phyloP scores from a whole-genome alignment of 2,888 invertebrate genomes.

The Dione juno region DNA sequence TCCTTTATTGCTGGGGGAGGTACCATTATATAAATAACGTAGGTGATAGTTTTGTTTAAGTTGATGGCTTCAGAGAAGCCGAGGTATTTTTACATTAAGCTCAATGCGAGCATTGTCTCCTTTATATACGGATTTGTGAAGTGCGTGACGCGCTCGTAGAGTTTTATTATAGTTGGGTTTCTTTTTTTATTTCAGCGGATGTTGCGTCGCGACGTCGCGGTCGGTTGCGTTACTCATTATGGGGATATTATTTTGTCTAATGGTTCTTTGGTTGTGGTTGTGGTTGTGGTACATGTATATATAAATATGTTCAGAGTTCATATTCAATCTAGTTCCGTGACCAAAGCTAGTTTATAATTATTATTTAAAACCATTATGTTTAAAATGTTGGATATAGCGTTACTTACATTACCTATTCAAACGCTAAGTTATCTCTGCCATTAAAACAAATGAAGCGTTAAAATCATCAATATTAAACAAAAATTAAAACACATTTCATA shows the following conservation, averaged over 20 bases:
- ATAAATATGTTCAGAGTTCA: too few species aligned
- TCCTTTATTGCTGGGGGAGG: constrained; percentile 41
- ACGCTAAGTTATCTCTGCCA: too few species aligned
- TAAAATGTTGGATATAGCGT: too few species aligned
- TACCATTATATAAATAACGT: constrained; percentile 44
- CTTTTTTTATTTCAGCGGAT: constrained; percentile 2
- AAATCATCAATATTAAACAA: too few species aligned
- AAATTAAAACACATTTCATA: neutral
- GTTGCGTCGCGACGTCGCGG: neutral
- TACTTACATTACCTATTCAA: too few species aligned
- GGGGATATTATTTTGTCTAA: neutral
- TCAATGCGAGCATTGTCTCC: constrained; percentile 18
- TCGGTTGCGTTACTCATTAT: neutral
- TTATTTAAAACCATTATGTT: too few species aligned
- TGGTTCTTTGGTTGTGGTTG: neutral
- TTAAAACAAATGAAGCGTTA: too few species aligned
- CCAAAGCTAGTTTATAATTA: too few species aligned
- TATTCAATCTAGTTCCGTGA: too few species aligned
- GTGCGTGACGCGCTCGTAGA: constrained; percentile 15
- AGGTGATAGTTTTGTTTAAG: constrained; percentile 40
- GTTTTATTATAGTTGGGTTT: constrained; percentile 5
- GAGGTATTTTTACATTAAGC: constrained; percentile 26
- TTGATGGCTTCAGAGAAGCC: constrained; percentile 29
- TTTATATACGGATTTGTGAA: constrained; percentile 20
- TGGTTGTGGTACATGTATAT: neutral